Evolutionary conservation across 2,797 vertebrate genomes (phyloP), one percentile per base, ranked within the genome.

Genomic region (Eidolon dupreanum): DNA sequence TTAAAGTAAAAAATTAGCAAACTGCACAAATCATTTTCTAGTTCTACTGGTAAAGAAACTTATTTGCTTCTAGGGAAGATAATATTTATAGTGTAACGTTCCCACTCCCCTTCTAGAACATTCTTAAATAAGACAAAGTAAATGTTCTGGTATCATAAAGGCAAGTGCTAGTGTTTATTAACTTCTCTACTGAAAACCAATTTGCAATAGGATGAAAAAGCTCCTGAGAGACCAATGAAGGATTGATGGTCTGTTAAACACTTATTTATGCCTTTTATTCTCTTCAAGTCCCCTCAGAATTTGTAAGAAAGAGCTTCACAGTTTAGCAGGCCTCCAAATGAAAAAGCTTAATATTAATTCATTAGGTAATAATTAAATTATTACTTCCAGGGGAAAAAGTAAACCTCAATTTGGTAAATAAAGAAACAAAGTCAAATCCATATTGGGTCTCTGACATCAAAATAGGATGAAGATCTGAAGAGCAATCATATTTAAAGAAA

Each of bases 341-440:
- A 73, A 85, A 75, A 59, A 36, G 74, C 5, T 43, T 51, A 59
- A 66, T 74, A 24, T 71, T 79, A 93, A 93, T 43, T 81, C 33
- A 61, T 68, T 77, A 74, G 36, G 24, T 97, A 84, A 66, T 68
- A 66, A 94, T 28, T 70, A 77, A 71, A n/a, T 71, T 53, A 82
- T 85, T 96, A 83, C 31, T 79, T 89, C 43, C n/a, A 74, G 51
- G 66, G 31, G 38, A 53, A 94, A 88, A 95, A 88, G 36, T 31
- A 83, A 92, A 96, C 55, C 13, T 95, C 24, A 43, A 16, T 8
- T 49, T 92, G 43, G n/a, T 66, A 94, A 94, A 70, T 74, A 78
- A 89, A 91, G 28, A 65, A 93, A 55, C 11, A 95, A 36, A 55
- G 15, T 36, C n/a, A 82, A 59, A 51, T 59, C 8, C 16, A 3